Percentiles rank a stretch among this genome's conserved stretches.
Conservation (phyloP, 2,888 invertebrate species). For the Nymphalis urticae region DNA sequence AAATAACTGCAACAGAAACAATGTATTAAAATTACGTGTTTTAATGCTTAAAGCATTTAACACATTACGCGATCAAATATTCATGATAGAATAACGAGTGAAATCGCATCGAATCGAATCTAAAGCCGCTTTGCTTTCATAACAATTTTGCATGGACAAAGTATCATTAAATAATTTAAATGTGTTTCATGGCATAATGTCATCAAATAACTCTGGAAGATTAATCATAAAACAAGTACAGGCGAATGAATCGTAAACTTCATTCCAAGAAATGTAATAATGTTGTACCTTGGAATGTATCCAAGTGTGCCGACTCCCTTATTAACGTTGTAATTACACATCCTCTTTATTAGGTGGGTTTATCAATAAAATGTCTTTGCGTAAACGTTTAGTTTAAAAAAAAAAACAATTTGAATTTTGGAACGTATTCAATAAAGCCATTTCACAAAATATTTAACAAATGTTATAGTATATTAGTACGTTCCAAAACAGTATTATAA, state of each 20-base stretch:
- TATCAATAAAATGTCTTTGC: neutral
- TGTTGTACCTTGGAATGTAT: slow-evolving; percentile 18
- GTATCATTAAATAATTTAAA: no score
- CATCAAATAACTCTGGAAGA: neutral
- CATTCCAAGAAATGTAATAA: slow-evolving; percentile 19
- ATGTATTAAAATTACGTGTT: no score
- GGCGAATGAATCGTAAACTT: slow-evolving; percentile 19
- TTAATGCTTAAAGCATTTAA: no score
- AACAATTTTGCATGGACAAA: no score
- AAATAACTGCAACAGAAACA: no score
- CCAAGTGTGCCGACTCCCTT: slow-evolving; percentile 26
- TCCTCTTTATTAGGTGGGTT: slow-evolving; percentile 2
- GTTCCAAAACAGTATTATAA: no score
- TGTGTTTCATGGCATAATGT: neutral
- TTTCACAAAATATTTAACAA: neutral
- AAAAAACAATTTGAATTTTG: neutral
- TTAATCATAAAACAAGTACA: slow-evolving; percentile 9
- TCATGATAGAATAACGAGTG: no score
- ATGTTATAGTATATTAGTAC: no score
- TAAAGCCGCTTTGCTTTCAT: no score
- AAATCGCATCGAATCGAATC: no score
- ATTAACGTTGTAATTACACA: slow-evolving; percentile 17
- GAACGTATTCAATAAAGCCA: neutral
- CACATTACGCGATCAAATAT: no score
- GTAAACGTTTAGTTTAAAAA: neutral